Base-by-base conservation (phyloP, 2,888 invertebrate species). In the Euzetes globulus region DNA sequence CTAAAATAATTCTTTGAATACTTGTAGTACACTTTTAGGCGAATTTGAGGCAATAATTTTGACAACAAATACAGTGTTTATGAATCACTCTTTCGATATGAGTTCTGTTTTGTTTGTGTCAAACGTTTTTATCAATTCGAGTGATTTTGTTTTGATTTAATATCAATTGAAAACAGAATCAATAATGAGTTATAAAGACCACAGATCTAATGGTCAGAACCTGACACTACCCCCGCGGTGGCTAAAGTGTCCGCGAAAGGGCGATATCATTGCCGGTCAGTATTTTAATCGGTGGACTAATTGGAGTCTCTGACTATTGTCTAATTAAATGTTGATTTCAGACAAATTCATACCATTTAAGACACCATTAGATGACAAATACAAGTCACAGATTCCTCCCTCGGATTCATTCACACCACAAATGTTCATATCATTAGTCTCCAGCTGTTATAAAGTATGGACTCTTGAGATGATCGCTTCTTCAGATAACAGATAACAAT, bases 321-420 rank as follows among this genome's bases (percentile, higher is more conserved):
- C 6, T 74, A 9, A 45, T 58, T 37, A 37, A 5, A 4, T 22
- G 0, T 27, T 33, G 33, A 71, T 81, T 75, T 87, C 52, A 58
- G 88, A 89, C 72, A 91, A 92, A 81, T 98, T 99, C 83, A 84
- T 99, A 76, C 93, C 94, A 5, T 92, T 95, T 82, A 97, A 96
- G 84, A 97, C 98, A 1, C 98, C 98, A 0, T 85, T 99, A 3
- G 90, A 90, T 79, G 84, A 86, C 11, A 86, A 88, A 73, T 99
- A 90, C 82, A 90, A 96, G 82, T 87, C 87, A 70, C 88, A 92
- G 85, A 91, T 99, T 77, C 90, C 93, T 1, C 88, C 90, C 78
- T 88, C 88, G 80, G 89, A 88, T 82, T 87, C 91, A 50, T 99
- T 98, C 82, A 88, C 88, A 47, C 90, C 96, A 0, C 88, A 89